Base-by-base conservation (phyloP, 2,888 invertebrate genomes). In the Drosophila birchii region DNA sequence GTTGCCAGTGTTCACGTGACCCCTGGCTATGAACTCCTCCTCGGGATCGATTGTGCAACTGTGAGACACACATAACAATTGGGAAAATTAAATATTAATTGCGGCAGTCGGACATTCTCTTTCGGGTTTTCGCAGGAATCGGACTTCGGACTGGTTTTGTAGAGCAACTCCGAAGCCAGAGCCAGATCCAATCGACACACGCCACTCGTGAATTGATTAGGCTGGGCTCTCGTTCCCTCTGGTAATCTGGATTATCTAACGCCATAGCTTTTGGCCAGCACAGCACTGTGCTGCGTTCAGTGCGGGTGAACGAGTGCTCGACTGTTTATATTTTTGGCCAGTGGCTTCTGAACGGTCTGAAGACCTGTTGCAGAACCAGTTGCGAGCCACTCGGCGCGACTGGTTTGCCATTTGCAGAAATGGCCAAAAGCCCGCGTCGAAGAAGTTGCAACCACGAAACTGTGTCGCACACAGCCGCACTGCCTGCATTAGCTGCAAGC, bases 401-500 rank as follows among this genome's bases (percentile, higher is more conserved):
- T 75, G 85, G 86, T 86, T 86, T 85, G 78, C 81, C 75, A 75
- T 78, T 80, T 80, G 76, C 79, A 74, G 63, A 75, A 73, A 73
- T 54, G 56, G 45, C 61, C 71, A 54, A 55, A 64, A 55, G 38
- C 41, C 49, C 39, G 51, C 44, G 26, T 60, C 43, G 66, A 63
- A 57, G 68, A 60, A 71, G 78, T 69, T 71, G 78, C 80, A 79
- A 63, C 56, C 68, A 72, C 49, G 80, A 81, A 86, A 87, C 87
- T 87, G 87, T 86, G 88, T 86, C 82, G 86, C 86, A 86, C 60
- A 84, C 80, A 64, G 55, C 9, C 23, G 54, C 45, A 70, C 32
- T 5, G 11, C 43, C 18, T 20, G 32, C 57, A 45, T 57, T 51
- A 45, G 56, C 69, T 75, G 26, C 39, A 39, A 71, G 43, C 56